Evolutionary conservation across 1,140 invertebrate species (phyloP), one percentile per base, ranked within the genome.

Genomic region (Drosophila nikananu): DNA sequence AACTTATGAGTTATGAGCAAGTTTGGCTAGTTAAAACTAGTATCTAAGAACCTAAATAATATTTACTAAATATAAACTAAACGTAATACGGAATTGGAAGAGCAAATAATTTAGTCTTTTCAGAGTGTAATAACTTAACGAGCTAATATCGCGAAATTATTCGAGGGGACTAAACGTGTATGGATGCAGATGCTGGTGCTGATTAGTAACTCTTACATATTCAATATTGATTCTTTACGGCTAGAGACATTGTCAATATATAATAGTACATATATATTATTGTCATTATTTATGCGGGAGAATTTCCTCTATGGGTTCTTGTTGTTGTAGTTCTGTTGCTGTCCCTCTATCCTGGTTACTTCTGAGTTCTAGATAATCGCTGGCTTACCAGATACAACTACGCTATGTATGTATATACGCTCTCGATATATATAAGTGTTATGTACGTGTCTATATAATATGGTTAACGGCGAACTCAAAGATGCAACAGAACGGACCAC

Each of bases 31-130:
- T 89, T 90, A 89, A 55, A 79, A 81, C 86, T 89, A 78, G 49
- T 30, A 84, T 73, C 86, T 73, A 76, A 68, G 77, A 25, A 51
- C 30, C 74, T 84, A 84, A 77, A 21, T 12, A 32, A 32, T 32
- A 32, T 32, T 32, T 32, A 32, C 9, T 84, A 84, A 77, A 17
- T 57, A 49, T 77, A 80, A 77, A 71, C 49, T 83, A 79, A 89
- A 63, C 65, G 55, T 83, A 86, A 63, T 52, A 75, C 78, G 57
- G 66, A 81, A 90, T 75, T 90, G 84, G 84, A 89, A 90, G 81
- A 89, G 86, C 86, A 81, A 87, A 81, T 89, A 89, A 89, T 87
- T 84, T 84, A 89, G 86, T 89, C 86, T 84, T 84, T 84, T 83
- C 49, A 67, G 54, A 55, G 48, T 76, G 79, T 21, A 68, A 66